phyloP scores from a whole-genome alignment of 1,140 invertebrate genomes.

The Dendrolimus punctatus region DNA sequence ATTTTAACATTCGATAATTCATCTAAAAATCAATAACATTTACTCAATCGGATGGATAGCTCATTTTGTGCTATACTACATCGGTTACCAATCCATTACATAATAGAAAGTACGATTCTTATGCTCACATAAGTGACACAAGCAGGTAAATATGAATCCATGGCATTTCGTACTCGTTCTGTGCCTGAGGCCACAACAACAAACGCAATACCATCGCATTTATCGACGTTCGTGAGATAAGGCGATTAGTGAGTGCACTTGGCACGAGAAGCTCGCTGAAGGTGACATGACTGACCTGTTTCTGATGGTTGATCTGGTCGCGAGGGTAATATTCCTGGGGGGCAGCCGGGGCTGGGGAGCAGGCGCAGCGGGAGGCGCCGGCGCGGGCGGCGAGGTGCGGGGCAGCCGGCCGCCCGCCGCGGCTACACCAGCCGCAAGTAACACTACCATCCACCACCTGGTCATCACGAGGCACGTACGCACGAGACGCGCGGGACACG shows the following conservation, averaged over 20 bases:
- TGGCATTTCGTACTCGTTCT: too few relatives aligned
- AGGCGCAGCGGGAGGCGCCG: conserved; percentile 24
- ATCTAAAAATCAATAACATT: conserved; percentile 1
- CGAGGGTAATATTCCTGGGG: conserved; percentile 56
- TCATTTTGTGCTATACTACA: not conserved
- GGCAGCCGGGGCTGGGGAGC: conserved; percentile 31
- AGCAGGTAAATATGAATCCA: too few relatives aligned
- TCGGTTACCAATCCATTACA: conserved; percentile 2
- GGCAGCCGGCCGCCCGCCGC: conserved; percentile 52
- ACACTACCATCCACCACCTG: conserved; percentile 51
- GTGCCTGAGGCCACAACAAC: too few relatives aligned
- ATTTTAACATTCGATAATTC: not conserved
- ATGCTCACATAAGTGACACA: too few relatives aligned
- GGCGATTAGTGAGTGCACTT: not conserved
- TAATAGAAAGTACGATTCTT: conserved; percentile 3
- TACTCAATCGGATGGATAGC: not conserved
- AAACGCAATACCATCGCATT: too few relatives aligned
- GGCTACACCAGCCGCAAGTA: conserved; percentile 39
- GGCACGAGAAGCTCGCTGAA: not conserved
- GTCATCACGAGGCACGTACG: conserved; percentile 45
- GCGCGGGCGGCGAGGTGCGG: conserved; percentile 41
- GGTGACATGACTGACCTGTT: conserved; percentile 44
- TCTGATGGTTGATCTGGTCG: conserved; percentile 46
- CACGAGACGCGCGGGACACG: conserved; percentile 37
- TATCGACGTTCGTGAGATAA: too few relatives aligned